phyloP scores from a whole-genome alignment of 92 coral and sea anemone species.

The Epizoanthus rinbou region DNA sequence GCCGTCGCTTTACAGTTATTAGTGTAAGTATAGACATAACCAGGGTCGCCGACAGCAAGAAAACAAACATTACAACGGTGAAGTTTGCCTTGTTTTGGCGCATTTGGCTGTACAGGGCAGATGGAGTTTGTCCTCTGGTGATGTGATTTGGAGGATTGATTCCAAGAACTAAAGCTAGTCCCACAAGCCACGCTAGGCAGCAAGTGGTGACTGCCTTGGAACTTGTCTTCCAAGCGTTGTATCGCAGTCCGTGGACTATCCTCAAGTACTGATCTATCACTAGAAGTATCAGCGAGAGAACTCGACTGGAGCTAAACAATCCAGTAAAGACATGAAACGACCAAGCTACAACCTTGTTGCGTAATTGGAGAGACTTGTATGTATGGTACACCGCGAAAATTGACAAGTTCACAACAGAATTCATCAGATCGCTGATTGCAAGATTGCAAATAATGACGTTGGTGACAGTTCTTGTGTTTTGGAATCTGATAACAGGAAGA shows the following conservation, averaged over 20 bases:
- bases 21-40: neutral
- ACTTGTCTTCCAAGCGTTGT: neutral
- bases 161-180: too few species aligned
- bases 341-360: neutral
- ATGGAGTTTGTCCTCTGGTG: too few species aligned
- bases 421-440: neutral
- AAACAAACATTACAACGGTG: neutral
- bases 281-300: too few species aligned
- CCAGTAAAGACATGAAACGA: neutral
- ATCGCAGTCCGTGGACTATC: neutral
- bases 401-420: neutral
- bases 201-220: neutral
- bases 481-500: neutral
- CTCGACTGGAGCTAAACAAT: too few species aligned
- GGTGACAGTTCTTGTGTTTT: constrained; percentile 1
- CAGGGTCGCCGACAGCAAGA: neutral
- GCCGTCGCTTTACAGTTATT: neutral
- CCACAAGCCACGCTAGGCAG: too few species aligned
- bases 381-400: neutral
- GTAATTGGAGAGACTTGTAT: neutral
- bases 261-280: too few species aligned
- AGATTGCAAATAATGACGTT: neutral
- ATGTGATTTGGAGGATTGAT: too few species aligned
- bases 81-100: neutral
- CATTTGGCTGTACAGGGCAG: neutral